A percentile compares a stretch with the other conserved stretches of the same genome.
Evolutionary conservation across 2,797 vertebrate species (phyloP).

Genomic region (Benthosema pterotum): DNA sequence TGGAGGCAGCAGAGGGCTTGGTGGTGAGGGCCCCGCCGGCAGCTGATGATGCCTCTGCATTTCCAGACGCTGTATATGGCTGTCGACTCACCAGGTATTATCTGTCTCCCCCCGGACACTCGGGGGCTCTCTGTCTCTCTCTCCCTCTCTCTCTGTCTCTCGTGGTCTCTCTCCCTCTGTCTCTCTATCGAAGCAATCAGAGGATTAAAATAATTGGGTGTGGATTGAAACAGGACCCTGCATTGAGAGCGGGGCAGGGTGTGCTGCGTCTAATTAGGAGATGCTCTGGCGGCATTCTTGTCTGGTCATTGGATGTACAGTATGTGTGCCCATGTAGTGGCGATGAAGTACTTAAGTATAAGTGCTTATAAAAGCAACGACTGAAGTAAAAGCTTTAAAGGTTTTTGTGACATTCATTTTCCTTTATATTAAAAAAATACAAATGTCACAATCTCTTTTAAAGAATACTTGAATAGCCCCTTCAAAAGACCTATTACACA

Average conservation of each 20-base stretch:
- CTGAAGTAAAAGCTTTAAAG: too few species aligned
- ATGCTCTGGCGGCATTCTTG: conserved; percentile 80
- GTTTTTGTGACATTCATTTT: too few species aligned
- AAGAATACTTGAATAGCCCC: too few species aligned
- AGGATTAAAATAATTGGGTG: conserved; percentile 85
- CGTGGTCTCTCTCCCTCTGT: too few species aligned
- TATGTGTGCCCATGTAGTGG: too few species aligned
- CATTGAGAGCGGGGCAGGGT: conserved; percentile 51
- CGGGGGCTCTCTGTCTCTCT: conserved; percentile 58
- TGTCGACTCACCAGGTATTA: conserved; percentile 69
- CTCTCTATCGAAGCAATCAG: conserved; percentile 75
- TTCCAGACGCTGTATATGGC: conserved; percentile 52
- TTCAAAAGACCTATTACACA: too few species aligned
- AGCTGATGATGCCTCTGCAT: conserved; percentile 61
- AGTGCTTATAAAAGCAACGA: too few species aligned
- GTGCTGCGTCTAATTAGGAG: conserved; percentile 89
- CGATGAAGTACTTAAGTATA: too few species aligned
- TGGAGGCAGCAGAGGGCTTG: conserved; percentile 50
- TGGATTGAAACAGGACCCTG: conserved; percentile 79
- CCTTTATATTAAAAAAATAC: too few species aligned
- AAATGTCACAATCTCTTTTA: too few species aligned
- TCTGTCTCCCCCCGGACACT: conserved; percentile 73
- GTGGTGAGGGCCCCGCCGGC: conserved; percentile 58
- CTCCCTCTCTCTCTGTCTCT: too few species aligned
- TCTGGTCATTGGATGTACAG: conserved; percentile 42